Percentiles rank a stretch among this genome's conserved stretches.
Conservation (phyloP, 2,888 invertebrate genomes). For the Synanthedon tipuliformis region DNA sequence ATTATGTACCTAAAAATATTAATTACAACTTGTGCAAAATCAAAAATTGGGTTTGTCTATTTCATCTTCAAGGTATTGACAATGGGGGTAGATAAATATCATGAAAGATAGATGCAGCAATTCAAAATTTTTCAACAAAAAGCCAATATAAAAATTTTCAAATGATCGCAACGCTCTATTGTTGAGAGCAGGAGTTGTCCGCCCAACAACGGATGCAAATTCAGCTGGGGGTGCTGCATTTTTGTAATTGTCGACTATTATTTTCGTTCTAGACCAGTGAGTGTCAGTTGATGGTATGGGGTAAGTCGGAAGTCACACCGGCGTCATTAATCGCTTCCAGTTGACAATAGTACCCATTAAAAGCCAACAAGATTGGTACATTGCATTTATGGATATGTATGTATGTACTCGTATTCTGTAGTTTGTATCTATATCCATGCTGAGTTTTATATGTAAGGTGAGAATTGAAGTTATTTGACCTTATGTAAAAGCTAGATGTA, state of each 20-base stretch:
- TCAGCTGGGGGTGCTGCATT: conserved; percentile 26
- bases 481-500: too few species aligned
- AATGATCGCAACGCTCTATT: conserved; percentile 13
- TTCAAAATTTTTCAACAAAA: neutral
- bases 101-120: neutral
- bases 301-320: conserved; percentile 14
- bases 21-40: too few species aligned
- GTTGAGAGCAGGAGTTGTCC: conserved; percentile 28
- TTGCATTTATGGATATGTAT: too few species aligned
- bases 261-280: conserved; percentile 12
- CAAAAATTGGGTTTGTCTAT: too few species aligned
- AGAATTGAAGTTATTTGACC: too few species aligned
- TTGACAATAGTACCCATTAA: conserved; percentile 26
- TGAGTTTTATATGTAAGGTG: too few species aligned
- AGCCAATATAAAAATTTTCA: neutral
- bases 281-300: conserved; percentile 13
- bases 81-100: too few species aligned
- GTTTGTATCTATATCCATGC: too few species aligned
- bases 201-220: conserved; percentile 31
- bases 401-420: too few species aligned
- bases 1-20: too few species aligned
- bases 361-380: neutral
- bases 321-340: conserved; percentile 27
- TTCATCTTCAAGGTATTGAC: too few species aligned
- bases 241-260: conserved; percentile 31